phyloP scores from a whole-genome alignment of 2,888 invertebrate species.

The Drosophila testacea region DNA sequence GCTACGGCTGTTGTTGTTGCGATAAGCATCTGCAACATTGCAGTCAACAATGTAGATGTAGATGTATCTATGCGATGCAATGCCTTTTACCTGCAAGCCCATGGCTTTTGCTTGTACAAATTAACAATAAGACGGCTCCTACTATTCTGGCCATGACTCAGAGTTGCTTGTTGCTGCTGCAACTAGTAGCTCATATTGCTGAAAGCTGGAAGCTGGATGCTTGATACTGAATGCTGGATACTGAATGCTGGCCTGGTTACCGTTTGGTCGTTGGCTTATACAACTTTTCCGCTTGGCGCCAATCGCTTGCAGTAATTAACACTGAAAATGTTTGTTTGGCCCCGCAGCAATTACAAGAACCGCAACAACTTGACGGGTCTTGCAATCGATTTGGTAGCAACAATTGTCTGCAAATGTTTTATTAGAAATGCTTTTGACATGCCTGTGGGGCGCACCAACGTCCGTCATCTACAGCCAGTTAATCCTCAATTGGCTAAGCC shows the following conservation, averaged over 20 bases:
- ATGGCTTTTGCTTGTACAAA: constrained; percentile 70
- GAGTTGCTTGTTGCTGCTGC: constrained; percentile 8
- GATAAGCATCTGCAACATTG: constrained; percentile 77
- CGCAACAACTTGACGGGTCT: constrained; percentile 40
- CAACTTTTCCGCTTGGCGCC: constrained; percentile 66
- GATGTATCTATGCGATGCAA: constrained; percentile 66
- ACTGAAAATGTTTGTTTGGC: constrained; percentile 59
- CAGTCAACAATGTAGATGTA: constrained; percentile 77
- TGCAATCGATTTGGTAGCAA: constrained; percentile 45
- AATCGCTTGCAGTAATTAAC: constrained; percentile 57
- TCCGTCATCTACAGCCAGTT: constrained; percentile 13
- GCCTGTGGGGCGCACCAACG: constrained; percentile 43
- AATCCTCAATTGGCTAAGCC: constrained; percentile 42
- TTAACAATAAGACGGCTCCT: constrained; percentile 70
- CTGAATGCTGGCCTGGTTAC: constrained; percentile 11
- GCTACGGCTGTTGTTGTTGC: constrained; percentile 41
- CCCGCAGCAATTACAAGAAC: constrained; percentile 18
- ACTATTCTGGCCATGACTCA: constrained; percentile 59
- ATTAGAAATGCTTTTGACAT: constrained; percentile 73
- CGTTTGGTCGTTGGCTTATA: constrained; percentile 41
- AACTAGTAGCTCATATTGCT: constrained; percentile 60
- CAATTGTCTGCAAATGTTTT: constrained; percentile 74
- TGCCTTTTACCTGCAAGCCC: constrained; percentile 43
- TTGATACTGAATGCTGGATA: constrained; percentile 4
- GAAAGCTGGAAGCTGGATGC: constrained; percentile 9